Evolutionary conservation across 2,888 invertebrate genomes (phyloP).

Genomic region (Drosophila mercatorum): DNA sequence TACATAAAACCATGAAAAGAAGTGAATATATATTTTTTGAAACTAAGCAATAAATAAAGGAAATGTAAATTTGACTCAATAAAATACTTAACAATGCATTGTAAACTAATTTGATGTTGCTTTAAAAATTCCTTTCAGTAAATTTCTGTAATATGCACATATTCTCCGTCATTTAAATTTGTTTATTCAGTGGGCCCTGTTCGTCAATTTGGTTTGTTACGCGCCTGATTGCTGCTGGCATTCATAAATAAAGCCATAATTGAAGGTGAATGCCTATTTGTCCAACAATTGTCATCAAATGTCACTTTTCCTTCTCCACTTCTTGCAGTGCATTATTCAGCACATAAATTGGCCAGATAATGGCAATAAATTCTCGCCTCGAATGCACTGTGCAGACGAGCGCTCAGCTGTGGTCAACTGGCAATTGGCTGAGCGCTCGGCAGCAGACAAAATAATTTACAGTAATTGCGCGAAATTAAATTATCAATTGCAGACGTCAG

Average conservation of each 20-base stretch:
- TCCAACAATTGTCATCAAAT: conserved; percentile 40
- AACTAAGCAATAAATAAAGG: neutral
- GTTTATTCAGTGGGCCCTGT: neutral
- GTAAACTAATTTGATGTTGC: neutral
- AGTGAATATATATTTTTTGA: too few relatives aligned
- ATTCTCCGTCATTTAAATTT: neutral
- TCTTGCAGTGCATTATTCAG: conserved; percentile 8
- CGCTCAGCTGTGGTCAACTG: conserved; percentile 29
- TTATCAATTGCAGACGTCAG: conserved; percentile 71
- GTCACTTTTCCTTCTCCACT: conserved; percentile 1
- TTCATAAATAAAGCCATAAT: conserved; percentile 33
- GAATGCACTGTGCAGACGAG: conserved; percentile 17
- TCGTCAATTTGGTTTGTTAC: conserved; percentile 11
- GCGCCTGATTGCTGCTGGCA: conserved; percentile 14
- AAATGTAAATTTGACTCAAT: neutral
- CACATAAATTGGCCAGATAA: conserved; percentile 48
- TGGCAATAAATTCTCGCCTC: conserved; percentile 50
- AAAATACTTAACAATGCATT: neutral
- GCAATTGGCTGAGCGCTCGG: conserved; percentile 18
- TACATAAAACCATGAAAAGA: too few relatives aligned
- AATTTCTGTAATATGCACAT: neutral
- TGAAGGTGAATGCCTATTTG: conserved; percentile 41
- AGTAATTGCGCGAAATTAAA: conserved; percentile 74
- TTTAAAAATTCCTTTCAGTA: neutral
- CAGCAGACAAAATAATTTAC: conserved; percentile 65